Base-by-base conservation (phyloP, 2,797 vertebrate genomes). In the Hypotaenidia philippensis region DNA sequence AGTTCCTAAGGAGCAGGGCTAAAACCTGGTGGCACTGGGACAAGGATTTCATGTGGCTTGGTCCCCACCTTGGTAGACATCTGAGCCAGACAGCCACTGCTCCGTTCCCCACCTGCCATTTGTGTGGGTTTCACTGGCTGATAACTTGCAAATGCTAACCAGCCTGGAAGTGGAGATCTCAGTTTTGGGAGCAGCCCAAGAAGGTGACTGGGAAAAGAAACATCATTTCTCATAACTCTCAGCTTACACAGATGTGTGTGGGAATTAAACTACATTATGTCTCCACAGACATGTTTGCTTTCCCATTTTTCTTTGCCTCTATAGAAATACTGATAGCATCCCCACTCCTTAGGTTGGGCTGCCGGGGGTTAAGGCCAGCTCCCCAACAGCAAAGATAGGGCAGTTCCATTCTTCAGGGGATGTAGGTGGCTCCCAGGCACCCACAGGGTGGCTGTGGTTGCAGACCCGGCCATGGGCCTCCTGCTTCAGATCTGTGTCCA, bases 201-300 rank as follows among this genome's bases (percentile, higher is more conserved):
- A 45, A 13, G 2, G 18, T 65, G 29, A 36, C 25, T 1, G 3
- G 17, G 26, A 38, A 90, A 88, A 70, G 15, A 74, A 7, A 10
- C 13, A 23, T 29, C 1, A 0, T 81, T 80, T 77, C 38, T 90
- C 20, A 68, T 31, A 57, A 41, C 23, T 7, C 10, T 66, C 71
- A 27, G 27, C 31, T 83, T 83, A 1, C 22, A 65, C 13, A 72
- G 23, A 57, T 6, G 3, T 13, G 12, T 56, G 16, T 1, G 3
- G 19, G 32, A 38, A 52, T 38, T 31, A 76, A 68, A 65, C 18
- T 10, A 6, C 0, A 0, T 69, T 56, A 5, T 5, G 1, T 0
- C 14, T 68, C 60, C 29, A 6, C 3, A 52, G 27, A 15, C 0
- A 0, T 3, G 8, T 13, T n/a, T 31, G 16, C 3, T 22, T 52